Percentiles rank a stretch among this genome's conserved stretches.
These are phyloP conservation scores for Loriculus beryllinus DNA, from an alignment of 2,797 vertebrate genomes.

Conservation along the genomic window DNA sequence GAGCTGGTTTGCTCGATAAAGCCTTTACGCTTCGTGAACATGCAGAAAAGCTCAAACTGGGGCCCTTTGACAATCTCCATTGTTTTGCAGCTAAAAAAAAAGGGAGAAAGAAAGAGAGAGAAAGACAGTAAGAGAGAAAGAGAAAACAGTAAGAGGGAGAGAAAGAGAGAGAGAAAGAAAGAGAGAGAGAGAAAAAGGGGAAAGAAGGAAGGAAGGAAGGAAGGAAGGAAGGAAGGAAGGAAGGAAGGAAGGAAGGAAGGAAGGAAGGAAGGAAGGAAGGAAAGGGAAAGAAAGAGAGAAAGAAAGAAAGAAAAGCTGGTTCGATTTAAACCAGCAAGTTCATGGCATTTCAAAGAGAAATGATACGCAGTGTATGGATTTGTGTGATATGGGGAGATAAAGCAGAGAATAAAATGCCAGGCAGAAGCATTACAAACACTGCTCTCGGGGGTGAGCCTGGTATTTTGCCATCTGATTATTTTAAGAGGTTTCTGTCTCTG, in stretches of 20 bases:
- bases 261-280: background rate
- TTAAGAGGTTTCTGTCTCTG: constrained; percentile 26
- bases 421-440: background rate
- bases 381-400: constrained; percentile 44
- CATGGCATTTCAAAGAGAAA: constrained; percentile 76
- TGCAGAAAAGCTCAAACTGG: constrained; percentile 73
- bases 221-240: accelerated
- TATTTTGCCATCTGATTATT: constrained; percentile 65
- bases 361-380: constrained; percentile 35
- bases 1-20: constrained; percentile 77
- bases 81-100: constrained; percentile 60
- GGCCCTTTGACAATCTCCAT: constrained; percentile 73
- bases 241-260: too few relatives aligned
- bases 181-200: too few relatives aligned
- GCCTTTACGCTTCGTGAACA: constrained; percentile 82
- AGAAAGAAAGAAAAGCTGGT: background rate
- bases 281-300: too few relatives aligned
- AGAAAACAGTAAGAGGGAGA: background rate
- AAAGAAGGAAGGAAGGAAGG: too few relatives aligned
- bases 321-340: constrained; percentile 78
- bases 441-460: constrained; percentile 56
- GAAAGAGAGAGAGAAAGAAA: background rate
- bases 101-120: background rate
- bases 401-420: constrained; percentile 41
- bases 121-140: background rate